Base-by-base conservation (phyloP, 2,888 invertebrate species). In the Phyllotreta striolata region DNA sequence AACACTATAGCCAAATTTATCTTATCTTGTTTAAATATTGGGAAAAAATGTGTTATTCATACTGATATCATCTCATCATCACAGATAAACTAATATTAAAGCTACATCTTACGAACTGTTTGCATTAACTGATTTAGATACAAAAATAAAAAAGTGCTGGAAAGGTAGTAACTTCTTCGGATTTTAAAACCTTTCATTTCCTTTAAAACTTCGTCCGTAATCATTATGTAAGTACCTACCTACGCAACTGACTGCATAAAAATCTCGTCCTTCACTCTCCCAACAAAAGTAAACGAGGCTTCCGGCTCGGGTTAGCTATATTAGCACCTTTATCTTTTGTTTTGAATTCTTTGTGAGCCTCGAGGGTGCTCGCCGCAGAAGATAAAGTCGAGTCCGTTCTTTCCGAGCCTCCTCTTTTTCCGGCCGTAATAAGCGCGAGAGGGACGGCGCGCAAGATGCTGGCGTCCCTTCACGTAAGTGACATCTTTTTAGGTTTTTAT, bases 321-420 rank as follows among this genome's bases (percentile, higher is more conserved):
- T 72, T 72, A 72, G 72, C 70, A 70, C 71, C 70, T 72, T 72
- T 71, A 70, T 67, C 70, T 72, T 69, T 71, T 73, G 73, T 72
- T 70, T 70, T 68, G 69, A 56, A 64, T 71, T 65, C 70, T 71
- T 70, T 70, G 70, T 72, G 44, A 62, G 51, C 66, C 52, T 63
- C 57, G 56, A 62, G 69, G 63, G 62, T 61, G 46, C 64, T 66
- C 51, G 13, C 14, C 24, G 41, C 57, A 1, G 24, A 24, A 24
- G 63, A 66, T 68, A 68, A 68, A 66, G 70, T 68, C 65, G 67
- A 70, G 70, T 60, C 60, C 59, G 24, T 4, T 24, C 24, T 24
- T 24, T 24, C 24, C 24, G 4, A 4, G 24, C 24, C 24, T 61
- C 59, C 54, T 41, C 43, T 44, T 59, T 35, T 43, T 59, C 43